These are phyloP conservation scores for Drosophila micromelanica DNA, from an alignment of 1,140 invertebrate genomes.

Conservation along the genomic window DNA sequence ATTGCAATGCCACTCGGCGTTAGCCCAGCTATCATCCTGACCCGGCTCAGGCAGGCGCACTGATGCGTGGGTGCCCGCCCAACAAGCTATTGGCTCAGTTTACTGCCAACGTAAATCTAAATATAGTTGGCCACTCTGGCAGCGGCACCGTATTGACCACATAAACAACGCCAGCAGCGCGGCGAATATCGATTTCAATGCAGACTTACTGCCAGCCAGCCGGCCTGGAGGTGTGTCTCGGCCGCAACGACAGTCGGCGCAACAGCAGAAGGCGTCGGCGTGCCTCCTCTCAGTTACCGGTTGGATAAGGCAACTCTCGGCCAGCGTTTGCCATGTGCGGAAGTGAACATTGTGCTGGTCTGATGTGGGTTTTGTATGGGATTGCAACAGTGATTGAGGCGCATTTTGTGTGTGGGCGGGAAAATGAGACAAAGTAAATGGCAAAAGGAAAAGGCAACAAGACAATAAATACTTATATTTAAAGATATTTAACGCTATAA, in stretches of 20 bases:
- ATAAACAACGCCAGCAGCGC: conserved; percentile 27
- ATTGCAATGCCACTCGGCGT: conserved; percentile 28
- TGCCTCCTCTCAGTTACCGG: conserved; percentile 23
- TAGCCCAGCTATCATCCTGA: conserved; percentile 10
- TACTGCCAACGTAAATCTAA: conserved; percentile 67
- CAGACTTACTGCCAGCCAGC: conserved; percentile 38
- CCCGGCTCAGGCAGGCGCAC: background rate
- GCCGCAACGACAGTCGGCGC: conserved; percentile 5
- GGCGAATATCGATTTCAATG: conserved; percentile 69
- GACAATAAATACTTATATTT: background rate
- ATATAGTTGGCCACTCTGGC: conserved; percentile 50
- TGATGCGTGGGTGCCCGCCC: conserved; percentile 22
- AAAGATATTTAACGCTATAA: background rate
- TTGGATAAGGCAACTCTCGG: conserved; percentile 34
- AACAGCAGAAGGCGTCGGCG: conserved; percentile 18
- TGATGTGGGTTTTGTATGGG: conserved; percentile 30
- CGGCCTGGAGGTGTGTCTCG: conserved; percentile 38
- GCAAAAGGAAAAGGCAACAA: conserved; percentile 6
- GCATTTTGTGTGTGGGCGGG: conserved; percentile 34
- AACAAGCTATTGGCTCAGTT: conserved; percentile 42
- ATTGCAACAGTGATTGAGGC: conserved; percentile 21
- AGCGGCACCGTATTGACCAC: conserved; percentile 56
- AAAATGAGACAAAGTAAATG: conserved; percentile 15
- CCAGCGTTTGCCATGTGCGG: conserved; percentile 39
- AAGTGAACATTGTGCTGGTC: conserved; percentile 20